Base-by-base conservation (phyloP, 2,888 invertebrate species). In the Leptura quadrifasciata region DNA sequence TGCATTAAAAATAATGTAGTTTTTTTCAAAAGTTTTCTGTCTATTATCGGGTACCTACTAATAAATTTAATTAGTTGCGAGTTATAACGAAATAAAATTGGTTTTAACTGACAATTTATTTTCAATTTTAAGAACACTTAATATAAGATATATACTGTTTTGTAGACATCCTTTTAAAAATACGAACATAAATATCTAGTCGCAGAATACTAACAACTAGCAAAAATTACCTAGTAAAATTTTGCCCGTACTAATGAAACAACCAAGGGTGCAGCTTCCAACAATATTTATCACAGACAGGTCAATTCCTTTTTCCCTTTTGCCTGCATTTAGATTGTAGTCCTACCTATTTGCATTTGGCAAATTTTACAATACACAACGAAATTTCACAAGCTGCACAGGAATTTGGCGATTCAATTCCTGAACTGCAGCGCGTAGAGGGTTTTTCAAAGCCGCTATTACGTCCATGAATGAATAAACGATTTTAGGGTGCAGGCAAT, bases 381-480 rank as follows among this genome's bases (percentile, higher is more conserved):
- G 15, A 24, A 47, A 71, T 52, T 60, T 61, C 61, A 60, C 58
- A 58, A 9, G 9, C 61, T 39, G 60, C 71, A 58, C 61, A 52
- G 61, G 21, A 60, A 61, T 39, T 47, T 21, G 5, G 10, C 71
- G 18, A n/a, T 61, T 61, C 60, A 47, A 79, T 73, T 78, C 75
- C 72, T 76, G 75, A 76, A 79, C 72, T 75, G 79, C 76, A 74
- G 70, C 60, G 74, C 39, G 70, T 69, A 71, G 67, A 75, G 58
- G 73, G 73, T 75, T 75, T 80, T 80, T 78, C 72, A 73, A 64
- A 73, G 76, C 71, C 74, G 61, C 80, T 75, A 75, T 77, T 70
- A 72, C 72, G 76, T 70, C 80, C 82, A 79, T 83, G 80, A 82
- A 83, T 83, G 78, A 80, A 79, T 83, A 80, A 82, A 79, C 76